A percentile compares a stretch with the other conserved stretches of the same genome.
phyloP scores from a whole-genome alignment of 2,888 invertebrate species.

The Acronicta psi region DNA sequence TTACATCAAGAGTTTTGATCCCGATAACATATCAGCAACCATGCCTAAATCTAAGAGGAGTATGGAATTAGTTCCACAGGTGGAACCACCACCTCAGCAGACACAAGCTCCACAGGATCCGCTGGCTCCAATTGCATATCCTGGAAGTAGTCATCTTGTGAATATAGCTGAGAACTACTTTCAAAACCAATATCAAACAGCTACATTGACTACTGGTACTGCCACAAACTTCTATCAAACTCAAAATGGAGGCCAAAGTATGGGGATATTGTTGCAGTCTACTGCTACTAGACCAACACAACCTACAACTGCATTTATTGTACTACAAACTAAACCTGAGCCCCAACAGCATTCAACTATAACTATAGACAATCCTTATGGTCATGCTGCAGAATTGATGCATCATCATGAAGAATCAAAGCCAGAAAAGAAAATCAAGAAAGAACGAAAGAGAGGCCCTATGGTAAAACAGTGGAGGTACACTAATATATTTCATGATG shows the following conservation, averaged over 20 bases:
- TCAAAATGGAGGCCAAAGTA: slow-evolving; percentile 79
- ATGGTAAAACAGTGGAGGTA: slow-evolving; percentile 89
- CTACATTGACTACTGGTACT: slow-evolving; percentile 73
- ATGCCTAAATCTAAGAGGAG: slow-evolving; percentile 85
- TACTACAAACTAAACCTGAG: slow-evolving; percentile 82
- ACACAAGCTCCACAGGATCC: slow-evolving; percentile 71
- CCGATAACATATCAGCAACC: slow-evolving; percentile 84
- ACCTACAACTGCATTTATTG: slow-evolving; percentile 81
- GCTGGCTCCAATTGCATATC: slow-evolving; percentile 78
- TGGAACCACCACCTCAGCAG: slow-evolving; percentile 64
- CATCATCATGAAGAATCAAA: slow-evolving; percentile 62
- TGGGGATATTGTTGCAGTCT: slow-evolving; percentile 83
- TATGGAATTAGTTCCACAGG: slow-evolving; percentile 68
- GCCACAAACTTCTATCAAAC: slow-evolving; percentile 84
- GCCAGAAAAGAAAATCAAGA: slow-evolving; percentile 76
- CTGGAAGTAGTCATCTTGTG: slow-evolving; percentile 83
- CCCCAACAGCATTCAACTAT: slow-evolving; percentile 74
- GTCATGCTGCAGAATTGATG: slow-evolving; percentile 64
- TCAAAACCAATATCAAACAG: slow-evolving; percentile 84
- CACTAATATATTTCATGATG: slow-evolving; percentile 88
- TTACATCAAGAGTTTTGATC: slow-evolving; percentile 87
- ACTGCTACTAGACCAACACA: slow-evolving; percentile 76
- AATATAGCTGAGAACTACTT: slow-evolving; percentile 87
- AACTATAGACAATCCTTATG: slow-evolving; percentile 71
- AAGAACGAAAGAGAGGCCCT: slow-evolving; percentile 82